Evolutionary conservation across 2,113 vertebrate species (phyloP).

Genomic region (Pachyramphus minor): DNA sequence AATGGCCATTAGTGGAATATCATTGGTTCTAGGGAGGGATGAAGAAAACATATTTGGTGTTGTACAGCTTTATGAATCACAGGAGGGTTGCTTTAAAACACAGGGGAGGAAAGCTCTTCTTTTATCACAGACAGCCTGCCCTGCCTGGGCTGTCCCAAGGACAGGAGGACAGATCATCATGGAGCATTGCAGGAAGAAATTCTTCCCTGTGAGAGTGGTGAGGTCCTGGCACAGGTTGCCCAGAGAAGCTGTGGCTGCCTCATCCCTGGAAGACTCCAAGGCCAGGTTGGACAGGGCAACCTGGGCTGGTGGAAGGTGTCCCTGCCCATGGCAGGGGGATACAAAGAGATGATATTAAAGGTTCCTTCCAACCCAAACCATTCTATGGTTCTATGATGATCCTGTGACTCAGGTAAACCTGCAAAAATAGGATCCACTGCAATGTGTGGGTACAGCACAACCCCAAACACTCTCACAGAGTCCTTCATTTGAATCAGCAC

Average conservation of each 20-base stretch:
- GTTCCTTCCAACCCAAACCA: neutral
- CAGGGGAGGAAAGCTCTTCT: neutral
- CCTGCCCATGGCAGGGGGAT: neutral
- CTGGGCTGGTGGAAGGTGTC: neutral
- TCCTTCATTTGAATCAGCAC: neutral
- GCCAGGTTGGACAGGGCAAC: accelerated
- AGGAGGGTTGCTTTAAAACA: neutral
- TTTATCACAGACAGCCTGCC: neutral
- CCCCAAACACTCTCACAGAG: neutral
- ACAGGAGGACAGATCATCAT: neutral
- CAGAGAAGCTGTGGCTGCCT: neutral
- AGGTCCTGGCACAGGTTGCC: neutral
- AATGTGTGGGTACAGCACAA: neutral
- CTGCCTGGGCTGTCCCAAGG: neutral
- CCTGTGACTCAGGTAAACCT: neutral
- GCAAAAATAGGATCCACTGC: neutral
- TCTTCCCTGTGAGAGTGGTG: accelerated
- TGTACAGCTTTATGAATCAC: neutral
- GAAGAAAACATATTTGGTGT: neutral
- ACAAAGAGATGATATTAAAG: neutral
- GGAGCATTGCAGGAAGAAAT: neutral
- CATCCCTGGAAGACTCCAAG: neutral
- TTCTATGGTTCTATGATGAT: neutral
- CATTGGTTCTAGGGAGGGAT: neutral
- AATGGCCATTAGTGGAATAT: neutral